phyloP scores from a whole-genome alignment of 1,140 invertebrate species.

The Latrodectus geometricus region DNA sequence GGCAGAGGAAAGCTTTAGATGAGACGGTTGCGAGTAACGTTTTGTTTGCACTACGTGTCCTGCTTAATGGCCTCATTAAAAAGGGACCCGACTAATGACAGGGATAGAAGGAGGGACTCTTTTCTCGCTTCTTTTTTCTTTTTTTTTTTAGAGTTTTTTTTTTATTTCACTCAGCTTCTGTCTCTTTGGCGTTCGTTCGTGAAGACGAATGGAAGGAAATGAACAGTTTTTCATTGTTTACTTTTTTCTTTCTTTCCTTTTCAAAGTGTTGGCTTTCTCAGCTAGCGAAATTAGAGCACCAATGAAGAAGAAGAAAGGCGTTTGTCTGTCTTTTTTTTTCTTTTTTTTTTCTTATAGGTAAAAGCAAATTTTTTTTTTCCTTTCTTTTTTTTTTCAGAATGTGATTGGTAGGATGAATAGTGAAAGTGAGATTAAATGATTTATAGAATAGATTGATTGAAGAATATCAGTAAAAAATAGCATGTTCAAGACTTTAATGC shows the following conservation, averaged over 20 bases:
- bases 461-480: too few relatives aligned
- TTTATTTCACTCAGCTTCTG: constrained; percentile 11
- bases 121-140: constrained; percentile 18
- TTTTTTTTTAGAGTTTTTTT: not conserved
- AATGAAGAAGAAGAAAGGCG: constrained; percentile 50
- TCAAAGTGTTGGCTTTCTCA: constrained; percentile 58
- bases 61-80: constrained; percentile 61
- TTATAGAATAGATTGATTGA: too few relatives aligned
- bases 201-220: constrained; percentile 59
- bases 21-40: constrained; percentile 37
- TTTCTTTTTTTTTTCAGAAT: not conserved
- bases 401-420: not conserved
- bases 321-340: not conserved
- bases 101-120: constrained; percentile 20
- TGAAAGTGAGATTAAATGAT: not conserved
- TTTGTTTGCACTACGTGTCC: constrained; percentile 60
- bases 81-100: constrained; percentile 59
- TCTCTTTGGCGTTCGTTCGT: constrained; percentile 1
- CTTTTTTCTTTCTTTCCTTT: constrained; percentile 16
- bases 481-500: too few relatives aligned
- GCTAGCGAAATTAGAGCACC: constrained; percentile 55
- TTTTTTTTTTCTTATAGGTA: not conserved
- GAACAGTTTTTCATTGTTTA: constrained; percentile 51
- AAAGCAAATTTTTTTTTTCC: not conserved
- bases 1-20: not conserved